phyloP scores from a whole-genome alignment of 2,113 vertebrate species.

The Aptenodytes forsteri region DNA sequence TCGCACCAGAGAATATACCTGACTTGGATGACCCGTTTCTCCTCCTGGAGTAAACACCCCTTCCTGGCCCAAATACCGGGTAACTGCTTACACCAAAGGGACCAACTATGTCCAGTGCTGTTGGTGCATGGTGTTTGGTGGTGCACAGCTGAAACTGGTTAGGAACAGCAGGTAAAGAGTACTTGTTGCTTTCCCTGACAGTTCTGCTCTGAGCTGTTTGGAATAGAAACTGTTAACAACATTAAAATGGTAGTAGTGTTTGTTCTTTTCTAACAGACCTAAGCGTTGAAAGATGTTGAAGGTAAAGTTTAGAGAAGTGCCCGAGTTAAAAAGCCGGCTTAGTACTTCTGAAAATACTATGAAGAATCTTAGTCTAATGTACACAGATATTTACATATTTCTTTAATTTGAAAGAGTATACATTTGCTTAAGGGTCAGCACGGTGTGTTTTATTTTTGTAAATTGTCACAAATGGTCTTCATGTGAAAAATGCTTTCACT shows the following conservation, averaged over 20 bases:
- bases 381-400: not conserved
- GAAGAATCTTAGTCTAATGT: not conserved
- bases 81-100: not conserved
- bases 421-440: not conserved
- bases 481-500: not conserved
- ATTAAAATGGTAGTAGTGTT: not conserved
- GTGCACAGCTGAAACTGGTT: not conserved
- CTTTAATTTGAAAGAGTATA: not conserved
- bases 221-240: not conserved
- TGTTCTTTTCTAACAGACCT: not conserved
- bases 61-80: not conserved
- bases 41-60: not conserved
- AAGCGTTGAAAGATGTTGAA: not conserved
- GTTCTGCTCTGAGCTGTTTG: not conserved
- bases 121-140: not conserved
- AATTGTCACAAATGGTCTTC: accelerated
- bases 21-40: not conserved
- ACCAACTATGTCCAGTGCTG: accelerated
- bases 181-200: not conserved
- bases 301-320: not conserved
- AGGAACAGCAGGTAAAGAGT: not conserved
- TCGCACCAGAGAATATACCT: not conserved
- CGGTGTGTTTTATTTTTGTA: not conserved
- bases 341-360: not conserved
- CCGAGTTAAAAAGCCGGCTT: not conserved